Conservation (phyloP, 2,113 vertebrate species). For the Orientallactaga bullata region DNA sequence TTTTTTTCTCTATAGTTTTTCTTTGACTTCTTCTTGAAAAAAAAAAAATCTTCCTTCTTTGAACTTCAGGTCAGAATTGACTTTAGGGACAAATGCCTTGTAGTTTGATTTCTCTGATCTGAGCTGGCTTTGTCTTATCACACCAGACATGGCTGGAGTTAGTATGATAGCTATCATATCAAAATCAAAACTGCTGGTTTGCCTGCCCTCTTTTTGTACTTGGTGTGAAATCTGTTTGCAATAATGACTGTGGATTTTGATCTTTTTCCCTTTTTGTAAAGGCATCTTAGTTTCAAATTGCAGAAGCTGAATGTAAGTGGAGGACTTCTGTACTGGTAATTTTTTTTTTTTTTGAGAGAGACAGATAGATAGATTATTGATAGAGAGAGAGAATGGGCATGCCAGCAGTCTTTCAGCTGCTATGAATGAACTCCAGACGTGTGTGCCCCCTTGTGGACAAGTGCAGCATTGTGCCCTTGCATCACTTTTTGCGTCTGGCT, state of each 20-base stretch:
- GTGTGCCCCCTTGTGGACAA: no score
- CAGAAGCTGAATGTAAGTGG: neutral
- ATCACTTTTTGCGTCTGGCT: no score
- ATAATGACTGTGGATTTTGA: neutral
- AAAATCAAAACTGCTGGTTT: neutral
- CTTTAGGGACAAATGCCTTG: neutral
- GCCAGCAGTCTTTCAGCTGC: no score
- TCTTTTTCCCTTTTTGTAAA: neutral
- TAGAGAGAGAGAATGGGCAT: no score
- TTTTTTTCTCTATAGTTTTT: neutral
- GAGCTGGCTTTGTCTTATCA: neutral
- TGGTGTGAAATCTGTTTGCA: neutral
- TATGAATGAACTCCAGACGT: no score
- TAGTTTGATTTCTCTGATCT: neutral
- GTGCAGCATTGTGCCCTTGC: no score
- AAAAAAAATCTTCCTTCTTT: neutral
- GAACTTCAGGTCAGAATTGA: neutral
- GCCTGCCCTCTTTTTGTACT: neutral
- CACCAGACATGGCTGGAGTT: neutral
- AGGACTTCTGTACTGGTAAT: neutral
- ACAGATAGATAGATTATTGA: no score
- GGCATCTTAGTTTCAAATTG: neutral
- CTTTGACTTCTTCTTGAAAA: neutral
- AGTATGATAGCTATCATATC: neutral
- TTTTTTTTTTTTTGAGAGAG: no score